Percentiles rank a stretch among this genome's conserved stretches.
These are phyloP conservation scores for Porites cylindrica DNA, from an alignment of 92 coral and sea anemone species.

Conservation along the genomic window DNA sequence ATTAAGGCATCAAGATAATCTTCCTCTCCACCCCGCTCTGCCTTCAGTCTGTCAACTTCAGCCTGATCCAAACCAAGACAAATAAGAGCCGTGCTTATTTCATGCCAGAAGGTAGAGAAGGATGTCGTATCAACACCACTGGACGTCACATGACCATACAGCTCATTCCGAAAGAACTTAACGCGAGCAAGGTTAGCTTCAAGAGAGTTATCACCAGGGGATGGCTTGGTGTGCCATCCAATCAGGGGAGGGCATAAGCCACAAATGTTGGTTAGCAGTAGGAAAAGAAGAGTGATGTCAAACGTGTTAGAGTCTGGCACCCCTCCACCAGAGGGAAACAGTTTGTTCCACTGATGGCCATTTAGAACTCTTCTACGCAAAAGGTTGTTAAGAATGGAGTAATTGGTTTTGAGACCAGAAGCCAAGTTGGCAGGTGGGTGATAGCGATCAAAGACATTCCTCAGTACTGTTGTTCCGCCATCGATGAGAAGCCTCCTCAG, in stretches of 20 bases:
- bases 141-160: constrained; percentile 45
- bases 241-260: constrained; percentile 27
- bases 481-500: constrained; percentile 38
- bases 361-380: constrained; percentile 41
- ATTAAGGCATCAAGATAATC: background rate
- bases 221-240: no score
- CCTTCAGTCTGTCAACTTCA: constrained; percentile 47
- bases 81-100: constrained; percentile 55
- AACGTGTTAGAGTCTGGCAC: constrained; percentile 57
- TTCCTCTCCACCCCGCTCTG: constrained; percentile 11
- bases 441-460: background rate
- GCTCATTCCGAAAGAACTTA: constrained; percentile 58
- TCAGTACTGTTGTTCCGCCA: constrained; percentile 21
- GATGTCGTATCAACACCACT: constrained; percentile 23
- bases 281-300: constrained; percentile 66
- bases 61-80: constrained; percentile 61
- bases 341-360: constrained; percentile 59
- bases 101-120: constrained; percentile 61
- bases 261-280: constrained; percentile 68
- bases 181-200: constrained; percentile 66
- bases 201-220: no score
- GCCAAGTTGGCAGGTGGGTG: constrained; percentile 16
- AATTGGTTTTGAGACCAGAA: background rate
- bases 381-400: background rate
- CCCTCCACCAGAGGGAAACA: constrained; percentile 54